Evolutionary conservation across 2,113 vertebrate species (phyloP), one percentile per base, ranked within the genome.

Genomic region (Leptosomus discolor): DNA sequence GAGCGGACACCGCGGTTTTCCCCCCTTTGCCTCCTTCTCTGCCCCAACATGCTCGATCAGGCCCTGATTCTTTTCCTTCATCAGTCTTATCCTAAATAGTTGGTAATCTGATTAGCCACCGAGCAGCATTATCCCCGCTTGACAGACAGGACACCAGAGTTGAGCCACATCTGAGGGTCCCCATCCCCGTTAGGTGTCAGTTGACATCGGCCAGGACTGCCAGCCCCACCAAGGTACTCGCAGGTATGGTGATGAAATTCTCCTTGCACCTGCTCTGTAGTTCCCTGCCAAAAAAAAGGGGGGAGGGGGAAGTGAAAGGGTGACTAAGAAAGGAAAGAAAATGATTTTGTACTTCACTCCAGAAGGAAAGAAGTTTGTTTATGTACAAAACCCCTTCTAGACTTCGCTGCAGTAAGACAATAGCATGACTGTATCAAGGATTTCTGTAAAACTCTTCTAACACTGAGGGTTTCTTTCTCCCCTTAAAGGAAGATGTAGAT

Each of bases 401-500:
- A 19, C 41, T 64, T 34, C 39, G 22, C 70, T 95, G 64, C 60
- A 46, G 48, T 43, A n/a, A n/a, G 48, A 6, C 61, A 54, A 32
- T 12, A 63, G 36, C 63, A 34, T 76, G 43, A 51, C 34, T 95
- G 48, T 53, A 14, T 8, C 21, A 22, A 43, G 48, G 30, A 27
- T 91, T 94, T 56, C 80, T 92, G 67, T 58, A 41, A 78, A 92
- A 78, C 65, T 93, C 68, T 92, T 64, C 68, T 97, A 85, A 96
- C 91, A 46, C 3, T 91, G 70, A 93, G 92, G 77, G n/a, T 95
- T 95, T 95, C 91, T 95, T 88, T 95, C 58, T 97, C 75, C 58
- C 93, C 48, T 93, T 97, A 89, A 97, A 99, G 99, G 99, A 99
- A 98, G 99, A 99, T 97, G 99, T 99, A 37, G 99, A 99, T 89